Evolutionary conservation across 2,113 vertebrate species (phyloP).

Genomic region (Tauraco erythrolophus): DNA sequence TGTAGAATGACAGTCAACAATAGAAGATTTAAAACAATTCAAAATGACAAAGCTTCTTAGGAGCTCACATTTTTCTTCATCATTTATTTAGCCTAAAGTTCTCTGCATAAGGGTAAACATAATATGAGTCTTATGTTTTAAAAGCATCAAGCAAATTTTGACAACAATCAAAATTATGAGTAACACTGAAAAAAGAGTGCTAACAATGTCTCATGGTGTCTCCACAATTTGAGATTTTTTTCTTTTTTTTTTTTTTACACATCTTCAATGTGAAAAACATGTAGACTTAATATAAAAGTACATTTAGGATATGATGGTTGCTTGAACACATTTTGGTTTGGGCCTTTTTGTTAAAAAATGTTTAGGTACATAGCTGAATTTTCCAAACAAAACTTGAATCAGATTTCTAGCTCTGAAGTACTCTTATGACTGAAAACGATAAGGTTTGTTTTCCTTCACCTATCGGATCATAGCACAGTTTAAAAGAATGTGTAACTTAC

Average conservation of each 20-base stretch:
- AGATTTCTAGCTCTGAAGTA: background rate
- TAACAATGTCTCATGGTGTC: background rate
- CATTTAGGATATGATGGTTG: background rate
- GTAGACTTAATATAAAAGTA: background rate
- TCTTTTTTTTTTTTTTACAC: background rate
- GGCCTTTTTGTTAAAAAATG: background rate
- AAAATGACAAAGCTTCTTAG: background rate
- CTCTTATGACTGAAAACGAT: background rate
- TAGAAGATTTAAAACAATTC: background rate
- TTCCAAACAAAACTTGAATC: background rate
- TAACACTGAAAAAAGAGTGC: background rate
- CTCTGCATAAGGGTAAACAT: background rate
- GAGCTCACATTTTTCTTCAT: background rate
- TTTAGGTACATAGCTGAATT: background rate
- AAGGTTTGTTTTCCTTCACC: background rate
- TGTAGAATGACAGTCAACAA: background rate
- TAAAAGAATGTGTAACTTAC: constrained; percentile 77
- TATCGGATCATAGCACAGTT: background rate
- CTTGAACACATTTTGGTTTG: background rate
- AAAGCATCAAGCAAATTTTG: background rate
- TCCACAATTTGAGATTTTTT: background rate
- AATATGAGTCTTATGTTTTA: background rate
- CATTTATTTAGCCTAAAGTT: background rate
- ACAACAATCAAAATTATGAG: background rate
- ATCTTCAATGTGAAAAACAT: background rate